Base-by-base conservation (phyloP, 2,113 vertebrate species). In the Stigmatopora argus region DNA sequence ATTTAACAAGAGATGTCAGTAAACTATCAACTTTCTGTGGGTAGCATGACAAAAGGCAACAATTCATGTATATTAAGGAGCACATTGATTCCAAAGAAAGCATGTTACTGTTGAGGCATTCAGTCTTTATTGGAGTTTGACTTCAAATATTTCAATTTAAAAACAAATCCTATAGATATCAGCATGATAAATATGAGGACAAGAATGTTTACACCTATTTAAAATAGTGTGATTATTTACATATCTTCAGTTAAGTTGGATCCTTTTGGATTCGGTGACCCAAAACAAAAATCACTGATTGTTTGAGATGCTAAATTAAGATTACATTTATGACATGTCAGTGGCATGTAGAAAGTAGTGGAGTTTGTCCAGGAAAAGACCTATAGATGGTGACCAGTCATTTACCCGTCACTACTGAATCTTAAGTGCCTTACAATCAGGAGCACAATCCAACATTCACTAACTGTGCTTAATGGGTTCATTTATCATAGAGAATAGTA, bases 121-220 rank as follows among this genome's bases (percentile, higher is more conserved):
- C 79, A 84, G 74, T 81, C 77, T 90, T 90, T 90, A 91, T 91
- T 90, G 73, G 86, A 75, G 64, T 86, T 83, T 78, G 69, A 82
- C 83, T 72, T 86, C 73, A 83, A 86, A 86, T 88, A 81, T 49
- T 83, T 72, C 82, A 78, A 73, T 65, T 86, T 81, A 84, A 88
- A 88, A 90, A 85, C 85, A 84, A 84, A 83, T 78, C 84, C 78
- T 81, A 81, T 70, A 83, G 80, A 87, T 87, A 82, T 82, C 69
- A 26, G 80, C 83, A 88, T 79, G 86, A 86, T 90, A 88, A 90
- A 90, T 89, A 88, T 79, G 72, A 77, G 65, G 80, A 90, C 85
- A 87, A 77, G 70, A 75, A 83, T 84, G 83, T 78, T 77, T 83
- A 86, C 86, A 85, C 71, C 81, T 89, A 84, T 85, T 81, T 85